phyloP scores from a whole-genome alignment of 2,113 vertebrate species.

The Xiphophorus maculatus region DNA sequence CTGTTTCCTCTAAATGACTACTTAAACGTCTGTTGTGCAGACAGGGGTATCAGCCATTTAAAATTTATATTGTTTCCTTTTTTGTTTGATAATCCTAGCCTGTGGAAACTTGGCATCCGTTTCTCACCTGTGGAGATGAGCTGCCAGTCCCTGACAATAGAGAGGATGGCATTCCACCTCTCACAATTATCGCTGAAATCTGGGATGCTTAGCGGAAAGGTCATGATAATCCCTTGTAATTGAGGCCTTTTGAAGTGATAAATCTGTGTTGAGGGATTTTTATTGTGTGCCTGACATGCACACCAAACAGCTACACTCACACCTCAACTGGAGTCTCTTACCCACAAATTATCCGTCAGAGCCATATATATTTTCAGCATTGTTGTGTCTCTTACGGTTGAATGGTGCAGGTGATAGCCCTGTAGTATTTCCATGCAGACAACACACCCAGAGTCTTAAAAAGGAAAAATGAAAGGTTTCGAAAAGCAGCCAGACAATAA shows the following conservation, averaged over 20 bases:
- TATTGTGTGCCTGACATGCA: conserved; percentile 66
- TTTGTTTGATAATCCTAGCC: conserved; percentile 63
- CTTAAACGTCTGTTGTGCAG: conserved; percentile 27
- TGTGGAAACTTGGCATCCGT: conserved; percentile 47
- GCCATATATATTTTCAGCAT: conserved; percentile 28
- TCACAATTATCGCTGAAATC: conserved; percentile 55
- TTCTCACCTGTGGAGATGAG: conserved; percentile 51
- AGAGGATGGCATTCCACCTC: conserved; percentile 46
- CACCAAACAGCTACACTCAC: conserved; percentile 45
- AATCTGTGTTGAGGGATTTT: conserved; percentile 40
- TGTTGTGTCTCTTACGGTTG: conserved; percentile 29
- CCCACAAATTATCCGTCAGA: conserved; percentile 32
- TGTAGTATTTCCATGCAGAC: conserved; percentile 38
- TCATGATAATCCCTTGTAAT: conserved; percentile 71
- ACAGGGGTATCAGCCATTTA: conserved; percentile 41
- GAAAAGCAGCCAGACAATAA: conserved; percentile 30
- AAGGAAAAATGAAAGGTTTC: conserved; percentile 27
- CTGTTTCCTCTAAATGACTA: conserved; percentile 28
- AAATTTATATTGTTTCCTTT: conserved; percentile 38
- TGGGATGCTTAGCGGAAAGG: conserved; percentile 61
- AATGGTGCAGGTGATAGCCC: conserved; percentile 43
- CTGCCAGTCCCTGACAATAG: conserved; percentile 51
- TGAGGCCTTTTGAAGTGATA: conserved; percentile 67
- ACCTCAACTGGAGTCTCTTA: conserved; percentile 35
- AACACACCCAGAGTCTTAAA: conserved; percentile 1